Evolutionary conservation across 1,140 invertebrate species (phyloP), one percentile per base, ranked within the genome.

Genomic region (Magallana gigas): DNA sequence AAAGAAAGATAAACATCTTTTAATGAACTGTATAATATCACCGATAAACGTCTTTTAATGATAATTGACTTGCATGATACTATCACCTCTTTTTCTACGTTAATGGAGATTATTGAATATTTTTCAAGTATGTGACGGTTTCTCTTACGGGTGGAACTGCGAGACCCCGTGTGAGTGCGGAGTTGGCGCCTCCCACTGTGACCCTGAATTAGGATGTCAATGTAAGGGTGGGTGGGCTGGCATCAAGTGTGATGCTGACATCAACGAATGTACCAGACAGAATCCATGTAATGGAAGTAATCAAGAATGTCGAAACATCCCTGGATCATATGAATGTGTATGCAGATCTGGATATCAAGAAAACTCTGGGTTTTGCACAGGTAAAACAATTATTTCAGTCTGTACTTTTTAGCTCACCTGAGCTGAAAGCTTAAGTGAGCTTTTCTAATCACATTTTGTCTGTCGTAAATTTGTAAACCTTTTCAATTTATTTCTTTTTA

Each of bases 51-150:
- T 23, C 23, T 23, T 23, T 23, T 23, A 23, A 12, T n/a, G 5
- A n/a, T 12, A n/a, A 16, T 62, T 62, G 60, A 62, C 11, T 62
- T 12, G 60, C n/a, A 62, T 16, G 8, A 6, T 62, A 62, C 5
- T 5, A n/a, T 11, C n/a, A 16, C 8, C 14, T 16, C 14, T 62
- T 9, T 12, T 12, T 14, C 14, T 62, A 16, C n/a, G 12, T n/a
- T 12, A 62, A 62, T 62, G 23, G 8, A 9, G 11, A 76, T 36
- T 76, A 76, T 9, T 0, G 12, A 6, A 62, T 29, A 11, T 29
- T 83, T n/a, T 83, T 57, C 18, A 8, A 83, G 81, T 23, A n/a
- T 83, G 81, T 83, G 81, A 83, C 16, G 56, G 18, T n/a, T 83
- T 83, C 18, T 58, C 48, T 1, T 83, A 83, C 23, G 81, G 81